These are phyloP conservation scores for Microplitis deprimator DNA, from an alignment of 2,888 invertebrate genomes.

Conservation along the genomic window DNA sequence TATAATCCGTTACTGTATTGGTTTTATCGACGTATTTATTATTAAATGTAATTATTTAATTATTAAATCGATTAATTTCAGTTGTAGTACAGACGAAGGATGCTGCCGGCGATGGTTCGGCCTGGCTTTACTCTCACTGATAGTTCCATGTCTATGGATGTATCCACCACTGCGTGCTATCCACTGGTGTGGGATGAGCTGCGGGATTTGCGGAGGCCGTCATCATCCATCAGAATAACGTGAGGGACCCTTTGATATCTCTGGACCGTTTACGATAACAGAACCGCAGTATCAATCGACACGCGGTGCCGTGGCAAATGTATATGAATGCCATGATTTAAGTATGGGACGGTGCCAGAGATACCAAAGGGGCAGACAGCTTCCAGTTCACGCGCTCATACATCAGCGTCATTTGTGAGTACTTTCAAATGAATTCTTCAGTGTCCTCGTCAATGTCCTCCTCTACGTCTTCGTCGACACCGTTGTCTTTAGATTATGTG, in stretches of 20 bases:
- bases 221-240: constrained; percentile 74
- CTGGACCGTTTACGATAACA: constrained; percentile 62
- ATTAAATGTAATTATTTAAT: neutral
- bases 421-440: constrained; percentile 3
- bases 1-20: constrained; percentile 10
- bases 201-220: constrained; percentile 87
- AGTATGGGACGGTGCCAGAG: constrained; percentile 68
- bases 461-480: neutral
- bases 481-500: constrained; percentile 4
- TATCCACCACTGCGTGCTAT: constrained; percentile 90
- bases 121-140: constrained; percentile 85
- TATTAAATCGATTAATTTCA: constrained; percentile 42
- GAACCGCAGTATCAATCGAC: constrained; percentile 49
- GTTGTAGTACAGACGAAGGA: constrained; percentile 75
- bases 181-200: constrained; percentile 86
- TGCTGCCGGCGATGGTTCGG: constrained; percentile 89
- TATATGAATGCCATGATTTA: constrained; percentile 67
- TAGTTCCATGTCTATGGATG: constrained; percentile 95
- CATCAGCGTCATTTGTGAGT: constrained; percentile 67
- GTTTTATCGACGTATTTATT: neutral
- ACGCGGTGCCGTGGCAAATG: constrained; percentile 62
- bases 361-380: constrained; percentile 70
- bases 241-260: constrained; percentile 70
- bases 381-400: constrained; percentile 68
- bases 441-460: neutral